These are phyloP conservation scores for Erpetoichthys calabaricus DNA, from an alignment of 2,797 vertebrate genomes.

Conservation along the genomic window DNA sequence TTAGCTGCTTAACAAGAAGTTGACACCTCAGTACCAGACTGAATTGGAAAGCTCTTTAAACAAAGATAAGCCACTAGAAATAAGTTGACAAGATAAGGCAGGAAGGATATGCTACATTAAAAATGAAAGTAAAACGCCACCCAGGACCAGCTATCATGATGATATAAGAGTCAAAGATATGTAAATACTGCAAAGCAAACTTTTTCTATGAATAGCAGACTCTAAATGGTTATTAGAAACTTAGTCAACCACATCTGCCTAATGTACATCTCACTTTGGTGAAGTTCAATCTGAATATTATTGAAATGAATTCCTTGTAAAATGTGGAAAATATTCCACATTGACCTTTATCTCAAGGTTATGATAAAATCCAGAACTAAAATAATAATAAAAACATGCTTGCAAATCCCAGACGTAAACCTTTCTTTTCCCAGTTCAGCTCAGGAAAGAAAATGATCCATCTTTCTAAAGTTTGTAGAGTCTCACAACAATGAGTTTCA, in stretches of 20 bases:
- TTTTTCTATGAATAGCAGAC: background rate
- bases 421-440: background rate
- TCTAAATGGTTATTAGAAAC: conserved; percentile 1
- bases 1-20: conserved; percentile 1
- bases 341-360: background rate
- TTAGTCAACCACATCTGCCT: background rate
- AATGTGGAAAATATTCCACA: background rate
- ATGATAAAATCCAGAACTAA: background rate
- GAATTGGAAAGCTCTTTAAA: conserved; percentile 2
- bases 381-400: background rate
- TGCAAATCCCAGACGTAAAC: background rate
- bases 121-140: conserved; percentile 3
- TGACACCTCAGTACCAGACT: background rate
- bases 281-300: background rate
- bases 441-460: background rate
- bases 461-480: too few species aligned
- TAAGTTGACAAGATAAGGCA: conserved; percentile 1
- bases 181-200: background rate
- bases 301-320: background rate
- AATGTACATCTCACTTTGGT: conserved; percentile 1
- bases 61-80: conserved; percentile 4
- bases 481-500: too few species aligned
- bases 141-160: background rate
- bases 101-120: conserved; percentile 4
- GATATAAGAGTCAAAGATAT: background rate